phyloP scores from a whole-genome alignment of 2,888 invertebrate genomes.

The Trachelus stipa region DNA sequence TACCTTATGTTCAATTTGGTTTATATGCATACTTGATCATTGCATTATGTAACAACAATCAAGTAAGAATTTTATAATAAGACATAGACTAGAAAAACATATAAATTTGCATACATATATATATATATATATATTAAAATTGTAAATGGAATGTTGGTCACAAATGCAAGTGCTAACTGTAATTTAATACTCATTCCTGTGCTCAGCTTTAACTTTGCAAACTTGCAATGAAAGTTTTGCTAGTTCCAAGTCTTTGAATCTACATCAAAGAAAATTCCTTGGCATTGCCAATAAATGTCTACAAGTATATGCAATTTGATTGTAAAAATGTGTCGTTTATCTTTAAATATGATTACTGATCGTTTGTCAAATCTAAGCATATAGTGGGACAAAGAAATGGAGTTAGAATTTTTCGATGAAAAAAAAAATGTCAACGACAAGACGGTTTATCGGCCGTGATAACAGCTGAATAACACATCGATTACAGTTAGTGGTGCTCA shows the following conservation, averaged over 20 bases:
- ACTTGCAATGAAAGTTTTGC: not conserved
- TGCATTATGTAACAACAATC: not conserved
- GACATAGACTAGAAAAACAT: not conserved
- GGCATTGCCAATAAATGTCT: not conserved
- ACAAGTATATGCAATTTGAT: not conserved
- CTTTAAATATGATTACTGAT: not conserved
- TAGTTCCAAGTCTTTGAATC: not conserved
- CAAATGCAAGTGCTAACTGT: not conserved
- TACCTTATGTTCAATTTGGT: not conserved
- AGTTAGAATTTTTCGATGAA: not conserved
- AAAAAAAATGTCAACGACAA: not conserved
- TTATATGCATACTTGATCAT: not conserved
- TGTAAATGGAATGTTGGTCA: not conserved
- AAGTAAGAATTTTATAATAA: not conserved
- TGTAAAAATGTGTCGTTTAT: not conserved
- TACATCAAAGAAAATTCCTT: not conserved
- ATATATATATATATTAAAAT: not conserved
- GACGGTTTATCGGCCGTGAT: not conserved
- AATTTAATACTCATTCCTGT: not conserved
- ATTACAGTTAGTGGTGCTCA: not conserved
- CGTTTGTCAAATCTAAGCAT: not conserved
- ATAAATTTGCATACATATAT: not conserved
- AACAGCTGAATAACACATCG: not conserved
- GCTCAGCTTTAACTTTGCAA: not conserved
- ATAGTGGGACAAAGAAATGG: not conserved